Conservation (phyloP, 2,113 vertebrate genomes). For the Esox niger region DNA sequence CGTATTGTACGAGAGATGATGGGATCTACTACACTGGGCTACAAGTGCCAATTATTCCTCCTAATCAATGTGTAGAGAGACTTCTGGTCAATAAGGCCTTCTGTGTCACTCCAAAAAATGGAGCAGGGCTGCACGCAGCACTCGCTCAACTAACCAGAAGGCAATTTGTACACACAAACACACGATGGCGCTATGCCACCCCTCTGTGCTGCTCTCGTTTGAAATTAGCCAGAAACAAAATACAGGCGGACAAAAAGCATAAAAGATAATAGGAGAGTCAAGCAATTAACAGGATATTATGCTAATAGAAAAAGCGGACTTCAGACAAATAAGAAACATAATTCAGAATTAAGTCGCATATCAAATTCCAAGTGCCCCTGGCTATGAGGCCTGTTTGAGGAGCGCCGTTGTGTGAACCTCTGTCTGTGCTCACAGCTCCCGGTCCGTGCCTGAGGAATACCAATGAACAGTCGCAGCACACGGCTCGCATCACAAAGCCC, state of each 20-base stretch:
- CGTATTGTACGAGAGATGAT: neutral
- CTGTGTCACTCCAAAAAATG: slow-evolving; percentile 28
- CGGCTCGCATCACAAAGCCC: slow-evolving; percentile 50
- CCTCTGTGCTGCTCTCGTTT: slow-evolving; percentile 18
- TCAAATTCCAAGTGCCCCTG: slow-evolving; percentile 28
- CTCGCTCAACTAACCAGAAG: neutral
- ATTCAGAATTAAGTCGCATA: slow-evolving; percentile 35
- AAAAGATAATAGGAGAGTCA: neutral
- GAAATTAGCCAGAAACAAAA: neutral
- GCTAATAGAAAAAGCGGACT: neutral
- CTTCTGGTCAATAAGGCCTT: slow-evolving; percentile 19
- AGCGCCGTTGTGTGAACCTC: slow-evolving; percentile 41
- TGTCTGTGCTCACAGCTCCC: slow-evolving; percentile 37
- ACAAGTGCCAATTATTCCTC: slow-evolving; percentile 5
- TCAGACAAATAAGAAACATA: slow-evolving; percentile 18
- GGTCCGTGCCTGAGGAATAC: slow-evolving; percentile 60
- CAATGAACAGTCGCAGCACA: slow-evolving; percentile 56
- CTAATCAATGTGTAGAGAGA: slow-evolving; percentile 22
- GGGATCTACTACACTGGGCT: neutral
- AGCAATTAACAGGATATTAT: slow-evolving; percentile 30
- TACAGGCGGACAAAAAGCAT: neutral
- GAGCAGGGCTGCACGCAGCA: slow-evolving; percentile 23
- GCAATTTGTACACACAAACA: slow-evolving; percentile 40
- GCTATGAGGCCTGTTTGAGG: slow-evolving; percentile 12
- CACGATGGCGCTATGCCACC: slow-evolving; percentile 63